Conservation (phyloP, 2,113 vertebrate species). For the Cyphomyrus discorhynchus region DNA sequence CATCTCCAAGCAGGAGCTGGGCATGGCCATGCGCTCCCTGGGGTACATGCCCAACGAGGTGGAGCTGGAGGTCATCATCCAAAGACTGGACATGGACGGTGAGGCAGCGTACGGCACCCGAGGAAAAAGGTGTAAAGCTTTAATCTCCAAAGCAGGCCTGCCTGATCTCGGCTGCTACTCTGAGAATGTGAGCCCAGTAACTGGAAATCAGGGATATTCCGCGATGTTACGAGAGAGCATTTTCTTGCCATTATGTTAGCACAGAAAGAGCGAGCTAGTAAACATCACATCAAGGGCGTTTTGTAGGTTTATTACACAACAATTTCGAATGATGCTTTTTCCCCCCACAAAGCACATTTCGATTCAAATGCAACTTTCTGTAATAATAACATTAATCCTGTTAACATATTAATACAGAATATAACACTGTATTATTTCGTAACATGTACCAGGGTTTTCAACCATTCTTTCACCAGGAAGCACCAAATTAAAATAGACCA, state of each 20-base stretch:
- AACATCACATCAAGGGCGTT: background rate
- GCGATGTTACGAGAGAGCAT: background rate
- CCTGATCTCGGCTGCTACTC: background rate
- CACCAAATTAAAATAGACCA: background rate
- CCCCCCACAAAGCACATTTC: background rate
- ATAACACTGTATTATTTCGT: background rate
- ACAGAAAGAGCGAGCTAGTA: background rate
- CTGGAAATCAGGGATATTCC: background rate
- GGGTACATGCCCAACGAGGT: conserved; percentile 97
- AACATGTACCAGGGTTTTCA: background rate
- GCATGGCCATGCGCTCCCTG: conserved; percentile 87
- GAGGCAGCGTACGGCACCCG: conserved; percentile 35
- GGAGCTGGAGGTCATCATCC: conserved; percentile 91
- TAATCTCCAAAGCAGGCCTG: background rate
- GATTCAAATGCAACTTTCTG: background rate
- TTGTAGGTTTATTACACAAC: background rate
- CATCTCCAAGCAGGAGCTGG: conserved; percentile 95
- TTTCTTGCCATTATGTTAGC: background rate
- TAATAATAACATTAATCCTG: background rate
- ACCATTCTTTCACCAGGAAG: background rate
- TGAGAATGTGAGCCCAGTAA: background rate
- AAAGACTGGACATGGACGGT: conserved; percentile 94
- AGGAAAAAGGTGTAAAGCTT: background rate
- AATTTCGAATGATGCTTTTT: background rate
- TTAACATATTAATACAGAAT: background rate